phyloP scores from a whole-genome alignment of 2,113 vertebrate genomes.

The Stegostoma tigrinum region DNA sequence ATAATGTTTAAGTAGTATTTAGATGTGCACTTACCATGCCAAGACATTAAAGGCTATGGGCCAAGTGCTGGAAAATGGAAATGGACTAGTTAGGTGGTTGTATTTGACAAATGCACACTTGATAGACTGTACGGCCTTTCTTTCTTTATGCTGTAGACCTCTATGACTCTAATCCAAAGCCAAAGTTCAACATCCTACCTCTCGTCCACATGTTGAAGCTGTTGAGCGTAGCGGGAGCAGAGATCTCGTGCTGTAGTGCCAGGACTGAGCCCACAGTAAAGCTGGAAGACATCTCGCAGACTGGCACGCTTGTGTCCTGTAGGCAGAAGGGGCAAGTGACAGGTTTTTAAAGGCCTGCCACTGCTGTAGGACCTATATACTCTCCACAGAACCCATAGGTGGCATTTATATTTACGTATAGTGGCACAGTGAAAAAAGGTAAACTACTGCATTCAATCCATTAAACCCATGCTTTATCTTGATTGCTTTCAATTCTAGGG shows the following conservation, averaged over 20 bases:
- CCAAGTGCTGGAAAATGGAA: no score
- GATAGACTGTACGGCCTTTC: no score
- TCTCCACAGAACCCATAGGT: neutral
- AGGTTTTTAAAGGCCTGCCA: neutral
- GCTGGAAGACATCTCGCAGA: constrained; percentile 80
- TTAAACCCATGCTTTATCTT: neutral
- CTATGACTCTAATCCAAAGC: neutral
- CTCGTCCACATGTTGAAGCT: constrained; percentile 87
- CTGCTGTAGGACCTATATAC: neutral
- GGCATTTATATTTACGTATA: neutral
- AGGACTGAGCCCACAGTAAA: constrained; percentile 71
- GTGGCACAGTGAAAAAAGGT: neutral
- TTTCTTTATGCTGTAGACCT: no score
- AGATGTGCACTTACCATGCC: no score
- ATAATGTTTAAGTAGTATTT: no score
- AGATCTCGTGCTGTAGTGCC: constrained; percentile 71
- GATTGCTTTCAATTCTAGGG: neutral
- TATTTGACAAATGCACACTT: no score
- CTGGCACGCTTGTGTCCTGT: constrained; percentile 81
- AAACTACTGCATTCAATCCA: neutral
- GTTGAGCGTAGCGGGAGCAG: constrained; percentile 79
- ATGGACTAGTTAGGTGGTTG: no score
- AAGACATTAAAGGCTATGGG: no score
- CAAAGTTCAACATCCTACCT: constrained; percentile 56
- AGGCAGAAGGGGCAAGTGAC: constrained; percentile 12